phyloP scores from a whole-genome alignment of 2,113 vertebrate species.

The Morphnarchus princeps region DNA sequence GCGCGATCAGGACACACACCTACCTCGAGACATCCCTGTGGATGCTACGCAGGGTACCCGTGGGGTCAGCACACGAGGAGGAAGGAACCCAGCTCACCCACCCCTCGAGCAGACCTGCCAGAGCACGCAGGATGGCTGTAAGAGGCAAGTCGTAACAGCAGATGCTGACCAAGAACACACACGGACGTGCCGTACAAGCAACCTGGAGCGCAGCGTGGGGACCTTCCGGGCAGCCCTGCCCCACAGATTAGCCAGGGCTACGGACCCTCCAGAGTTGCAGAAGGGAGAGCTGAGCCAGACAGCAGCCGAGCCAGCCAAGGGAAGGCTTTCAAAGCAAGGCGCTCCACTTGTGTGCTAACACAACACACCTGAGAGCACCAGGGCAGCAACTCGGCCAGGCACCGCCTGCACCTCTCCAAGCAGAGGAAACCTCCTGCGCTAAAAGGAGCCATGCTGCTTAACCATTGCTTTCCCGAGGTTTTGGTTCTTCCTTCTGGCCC shows the following conservation, averaged over 20 bases:
- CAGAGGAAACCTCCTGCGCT: background rate
- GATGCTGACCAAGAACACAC: background rate
- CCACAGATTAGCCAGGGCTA: background rate
- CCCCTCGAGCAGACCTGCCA: background rate
- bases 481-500: background rate
- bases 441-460: background rate
- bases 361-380: fast-evolving
- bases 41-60: fast-evolving
- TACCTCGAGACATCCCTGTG: fast-evolving
- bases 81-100: background rate
- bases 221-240: background rate
- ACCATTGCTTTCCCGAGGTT: background rate
- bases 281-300: background rate
- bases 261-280: background rate
- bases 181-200: fast-evolving
- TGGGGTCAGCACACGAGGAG: background rate
- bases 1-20: fast-evolving
- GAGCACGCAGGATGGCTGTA: fast-evolving
- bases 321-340: background rate
- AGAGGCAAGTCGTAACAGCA: background rate
- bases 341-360: background rate
- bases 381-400: background rate
- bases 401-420: background rate
- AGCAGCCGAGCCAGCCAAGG: fast-evolving
- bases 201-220: too few species aligned